Evolutionary conservation across 2,113 vertebrate genomes (phyloP).

Genomic region (Dipodomys spectabilis): DNA sequence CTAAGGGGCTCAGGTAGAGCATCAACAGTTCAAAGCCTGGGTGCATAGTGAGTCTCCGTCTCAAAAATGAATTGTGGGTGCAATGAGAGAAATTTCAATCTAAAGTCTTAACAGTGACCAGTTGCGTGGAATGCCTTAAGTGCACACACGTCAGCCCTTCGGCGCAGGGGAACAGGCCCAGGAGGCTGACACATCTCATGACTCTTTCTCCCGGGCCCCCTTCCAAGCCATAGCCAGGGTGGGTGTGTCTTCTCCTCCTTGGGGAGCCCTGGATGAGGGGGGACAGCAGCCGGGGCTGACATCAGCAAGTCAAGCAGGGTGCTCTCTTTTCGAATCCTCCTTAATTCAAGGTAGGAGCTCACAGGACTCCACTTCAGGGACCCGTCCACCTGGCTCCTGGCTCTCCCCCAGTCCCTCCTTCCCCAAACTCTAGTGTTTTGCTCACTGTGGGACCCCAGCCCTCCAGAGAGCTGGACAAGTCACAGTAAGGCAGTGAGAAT

Average conservation of each 20-base stretch:
- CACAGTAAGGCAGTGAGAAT: not conserved
- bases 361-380: not conserved
- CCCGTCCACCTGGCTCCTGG: not conserved
- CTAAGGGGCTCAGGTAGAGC: too few relatives aligned
- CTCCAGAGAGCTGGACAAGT: not conserved
- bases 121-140: not conserved
- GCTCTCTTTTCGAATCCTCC: not conserved
- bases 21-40: too few relatives aligned
- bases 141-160: not conserved
- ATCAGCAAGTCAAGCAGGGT: not conserved
- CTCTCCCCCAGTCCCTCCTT: not conserved
- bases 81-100: too few relatives aligned
- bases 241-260: not conserved
- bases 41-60: too few relatives aligned
- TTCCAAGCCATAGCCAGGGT: not conserved
- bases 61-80: too few relatives aligned
- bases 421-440: not conserved
- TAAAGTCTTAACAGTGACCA: not conserved
- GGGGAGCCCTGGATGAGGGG: not conserved
- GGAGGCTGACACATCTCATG: not conserved
- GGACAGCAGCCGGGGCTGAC: not conserved
- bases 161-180: not conserved
- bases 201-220: not conserved
- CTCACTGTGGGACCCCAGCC: too few relatives aligned
- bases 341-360: not conserved